phyloP scores from a whole-genome alignment of 2,113 vertebrate species.

The Piprites chloris region DNA sequence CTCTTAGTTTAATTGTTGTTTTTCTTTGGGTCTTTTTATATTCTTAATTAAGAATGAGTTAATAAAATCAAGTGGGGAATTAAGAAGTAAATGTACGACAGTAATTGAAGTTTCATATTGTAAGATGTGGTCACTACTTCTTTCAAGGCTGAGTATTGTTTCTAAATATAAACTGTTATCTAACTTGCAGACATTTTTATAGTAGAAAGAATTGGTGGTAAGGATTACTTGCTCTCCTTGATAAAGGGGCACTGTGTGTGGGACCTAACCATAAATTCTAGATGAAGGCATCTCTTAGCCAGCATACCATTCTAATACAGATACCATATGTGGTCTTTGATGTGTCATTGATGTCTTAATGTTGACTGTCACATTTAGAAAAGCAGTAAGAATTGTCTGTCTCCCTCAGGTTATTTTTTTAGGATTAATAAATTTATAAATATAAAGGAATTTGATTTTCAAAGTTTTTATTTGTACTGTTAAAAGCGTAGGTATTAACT shows the following conservation, averaged over 20 bases:
- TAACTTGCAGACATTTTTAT: background rate
- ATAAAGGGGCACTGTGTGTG: background rate
- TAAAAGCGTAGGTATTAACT: background rate
- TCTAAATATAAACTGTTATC: background rate
- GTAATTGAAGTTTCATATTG: background rate
- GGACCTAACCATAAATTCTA: background rate
- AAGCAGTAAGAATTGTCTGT: background rate
- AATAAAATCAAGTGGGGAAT: background rate
- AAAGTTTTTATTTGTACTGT: background rate
- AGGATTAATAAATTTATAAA: background rate
- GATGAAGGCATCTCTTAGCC: background rate
- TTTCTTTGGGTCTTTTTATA: background rate
- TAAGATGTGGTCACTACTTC: background rate
- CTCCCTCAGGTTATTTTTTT: background rate
- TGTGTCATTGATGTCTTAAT: background rate
- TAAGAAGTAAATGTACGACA: background rate
- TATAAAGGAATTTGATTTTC: background rate
- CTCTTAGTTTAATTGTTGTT: background rate
- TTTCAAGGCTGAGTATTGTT: background rate
- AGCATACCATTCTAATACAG: fast-evolving
- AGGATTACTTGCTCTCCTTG: background rate
- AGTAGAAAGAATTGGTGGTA: background rate
- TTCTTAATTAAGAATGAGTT: background rate
- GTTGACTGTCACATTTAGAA: background rate
- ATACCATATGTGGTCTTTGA: background rate